Base-by-base conservation (phyloP, 37 sponge, comb jelly and placozoan genomes). In the Spongilla lacustris region DNA sequence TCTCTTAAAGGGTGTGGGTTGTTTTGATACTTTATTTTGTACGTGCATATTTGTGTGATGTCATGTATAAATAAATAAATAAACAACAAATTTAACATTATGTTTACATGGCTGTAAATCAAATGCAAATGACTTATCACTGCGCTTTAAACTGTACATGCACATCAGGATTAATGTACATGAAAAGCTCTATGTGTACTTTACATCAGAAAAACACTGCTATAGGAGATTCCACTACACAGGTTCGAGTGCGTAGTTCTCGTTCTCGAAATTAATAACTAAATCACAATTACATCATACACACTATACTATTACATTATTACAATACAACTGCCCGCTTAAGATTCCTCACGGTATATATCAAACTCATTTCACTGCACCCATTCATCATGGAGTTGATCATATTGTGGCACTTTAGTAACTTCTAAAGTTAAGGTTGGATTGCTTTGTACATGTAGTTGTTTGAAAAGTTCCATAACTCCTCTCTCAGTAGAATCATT, bases 281-380 rank as follows among this genome's bases (percentile, higher is more conserved):
- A 58, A 58, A 58, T 58, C 58, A 58, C 58, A 58, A 58, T 58
- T 58, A 58, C 58, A 58, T 58, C 58, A 58, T 58, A 58, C 12
- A 58, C 58, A 58, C 58, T 58, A 58, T 58, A 58, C 58, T 58
- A 58, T 58, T 58, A 58, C 58, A 58, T 58, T 58, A 58, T 58
- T 58, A 58, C 58, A 58, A 58, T 58, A 58, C 58, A 58, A 58
- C 58, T 58, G 58, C 58, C 4, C 21, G 58, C 58, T 58, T 58
- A 58, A 58, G 58, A 58, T 58, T 58, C 58, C 58, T 58, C 58
- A 58, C 58, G 4, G 58, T 58, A 58, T 58, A 58, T 17, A 58
- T 58, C 58, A 58, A 58, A 58, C 58, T 58, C 58, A 58, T 58
- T 58, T 58, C 58, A 58, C 58, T 58, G 58, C 58, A 58, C 58